These are phyloP conservation scores for Dasypogon diadema DNA, from an alignment of 2,888 invertebrate species.

Conservation along the genomic window DNA sequence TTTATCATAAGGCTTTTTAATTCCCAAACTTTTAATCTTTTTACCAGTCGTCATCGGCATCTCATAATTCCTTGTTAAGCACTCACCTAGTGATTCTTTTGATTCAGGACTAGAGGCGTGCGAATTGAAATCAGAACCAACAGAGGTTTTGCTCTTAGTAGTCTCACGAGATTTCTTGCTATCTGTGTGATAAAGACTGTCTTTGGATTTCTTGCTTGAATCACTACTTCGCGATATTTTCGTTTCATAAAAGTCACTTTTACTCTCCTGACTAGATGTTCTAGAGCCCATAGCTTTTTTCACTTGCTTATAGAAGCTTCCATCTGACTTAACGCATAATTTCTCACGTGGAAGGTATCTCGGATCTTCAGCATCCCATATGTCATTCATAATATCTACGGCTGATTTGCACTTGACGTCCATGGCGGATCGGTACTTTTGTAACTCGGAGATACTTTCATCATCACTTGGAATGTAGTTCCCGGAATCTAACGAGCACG, in stretches of 20 bases:
- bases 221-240: constrained; percentile 77
- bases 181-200: constrained; percentile 76
- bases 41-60: constrained; percentile 69
- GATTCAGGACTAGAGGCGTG: constrained; percentile 79
- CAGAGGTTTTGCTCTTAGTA: constrained; percentile 74
- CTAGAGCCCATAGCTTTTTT: constrained; percentile 75
- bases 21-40: constrained; percentile 64
- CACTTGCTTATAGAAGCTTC: constrained; percentile 79
- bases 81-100: constrained; percentile 64
- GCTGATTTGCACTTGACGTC: constrained; percentile 77
- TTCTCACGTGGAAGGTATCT: constrained; percentile 79
- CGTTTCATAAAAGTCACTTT: constrained; percentile 77
- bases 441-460: constrained; percentile 74
- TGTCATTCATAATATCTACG: constrained; percentile 79
- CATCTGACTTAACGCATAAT: constrained; percentile 79
- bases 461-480: constrained; percentile 82
- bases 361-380: constrained; percentile 84
- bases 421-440: constrained; percentile 72
- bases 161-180: constrained; percentile 77
- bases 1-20: constrained; percentile 70
- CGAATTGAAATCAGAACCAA: constrained; percentile 72
- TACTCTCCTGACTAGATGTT: constrained; percentile 79
- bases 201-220: constrained; percentile 75
- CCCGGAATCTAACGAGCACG: constrained; percentile 82
- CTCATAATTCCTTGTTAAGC: constrained; percentile 69